Conservation (phyloP, 2,888 invertebrate genomes). For the Drosophila borborema region DNA sequence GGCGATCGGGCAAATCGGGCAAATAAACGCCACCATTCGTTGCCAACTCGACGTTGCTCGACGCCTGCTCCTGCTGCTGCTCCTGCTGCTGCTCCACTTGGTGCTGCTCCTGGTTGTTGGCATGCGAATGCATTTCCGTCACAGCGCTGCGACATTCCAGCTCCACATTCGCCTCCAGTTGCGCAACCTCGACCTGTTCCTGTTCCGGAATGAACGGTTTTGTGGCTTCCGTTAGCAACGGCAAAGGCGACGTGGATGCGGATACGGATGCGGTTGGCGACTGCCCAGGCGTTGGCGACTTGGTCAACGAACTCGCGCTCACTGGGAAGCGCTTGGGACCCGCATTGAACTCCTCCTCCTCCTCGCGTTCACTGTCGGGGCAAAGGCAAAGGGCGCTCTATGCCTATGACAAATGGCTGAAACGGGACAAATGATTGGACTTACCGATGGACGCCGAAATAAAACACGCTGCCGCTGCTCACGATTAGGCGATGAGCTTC, state of each 20-base stretch:
- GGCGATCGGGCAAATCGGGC: slow-evolving; percentile 72
- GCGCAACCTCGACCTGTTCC: slow-evolving; percentile 35
- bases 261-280: slow-evolving; percentile 36
- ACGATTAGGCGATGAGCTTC: slow-evolving; percentile 91
- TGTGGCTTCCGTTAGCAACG: slow-evolving; percentile 71
- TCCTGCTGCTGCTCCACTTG: neutral
- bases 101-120: slow-evolving; percentile 23
- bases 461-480: slow-evolving; percentile 90
- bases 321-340: slow-evolving; percentile 74
- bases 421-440: slow-evolving; percentile 3
- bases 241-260: slow-evolving; percentile 26
- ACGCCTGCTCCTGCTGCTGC: neutral
- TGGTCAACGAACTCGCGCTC: slow-evolving; percentile 72
- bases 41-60: neutral
- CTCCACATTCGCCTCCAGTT: slow-evolving; percentile 25
- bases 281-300: slow-evolving; percentile 54
- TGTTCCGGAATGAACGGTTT: slow-evolving; percentile 65
- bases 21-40: slow-evolving; percentile 48
- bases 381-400: slow-evolving; percentile 11
- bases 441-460: slow-evolving; percentile 86
- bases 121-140: slow-evolving; percentile 74
- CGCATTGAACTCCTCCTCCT: slow-evolving; percentile 59
- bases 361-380: slow-evolving; percentile 67
- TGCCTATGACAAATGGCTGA: slow-evolving; percentile 31
- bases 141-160: slow-evolving; percentile 56